These are phyloP conservation scores for Bilobella aurantiaca DNA, from an alignment of 1,140 invertebrate genomes.

Conservation along the genomic window DNA sequence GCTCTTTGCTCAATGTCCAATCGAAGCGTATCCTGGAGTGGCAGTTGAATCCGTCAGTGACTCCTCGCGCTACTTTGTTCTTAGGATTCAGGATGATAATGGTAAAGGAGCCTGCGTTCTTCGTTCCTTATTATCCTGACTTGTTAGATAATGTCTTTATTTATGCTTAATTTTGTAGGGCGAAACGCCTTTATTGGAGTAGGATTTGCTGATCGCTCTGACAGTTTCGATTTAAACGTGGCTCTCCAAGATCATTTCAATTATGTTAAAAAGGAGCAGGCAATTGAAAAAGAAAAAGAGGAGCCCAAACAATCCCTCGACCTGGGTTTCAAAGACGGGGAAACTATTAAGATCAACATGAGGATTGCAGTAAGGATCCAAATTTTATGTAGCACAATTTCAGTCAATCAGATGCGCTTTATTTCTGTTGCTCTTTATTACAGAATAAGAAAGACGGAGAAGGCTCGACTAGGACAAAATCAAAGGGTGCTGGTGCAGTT, in stretches of 20 bases:
- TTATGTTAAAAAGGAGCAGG: conserved; percentile 84
- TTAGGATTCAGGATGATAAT: conserved; percentile 88
- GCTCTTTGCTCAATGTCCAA: conserved; percentile 96
- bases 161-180: conserved; percentile 44
- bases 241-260: conserved; percentile 98
- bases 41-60: conserved; percentile 93
- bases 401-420: too few relatives aligned
- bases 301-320: conserved; percentile 72
- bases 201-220: conserved; percentile 92
- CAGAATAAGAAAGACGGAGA: conserved; percentile 78
- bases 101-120: conserved; percentile 44
- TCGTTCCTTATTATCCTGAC: neutral
- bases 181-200: conserved; percentile 92
- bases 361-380: conserved; percentile 72
- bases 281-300: conserved; percentile 68
- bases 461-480: conserved; percentile 49
- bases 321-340: conserved; percentile 94
- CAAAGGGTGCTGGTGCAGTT: conserved; percentile 46
- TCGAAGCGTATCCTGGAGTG: conserved; percentile 87
- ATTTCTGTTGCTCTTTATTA: conserved; percentile 13
- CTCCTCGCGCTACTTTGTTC: conserved; percentile 96
- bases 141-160: neutral
- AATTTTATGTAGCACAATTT: too few relatives aligned
- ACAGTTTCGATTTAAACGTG: conserved; percentile 99
- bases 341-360: conserved; percentile 98